Base-by-base conservation (phyloP, 2,888 invertebrate genomes). In the Polydrusus tereticollis region DNA sequence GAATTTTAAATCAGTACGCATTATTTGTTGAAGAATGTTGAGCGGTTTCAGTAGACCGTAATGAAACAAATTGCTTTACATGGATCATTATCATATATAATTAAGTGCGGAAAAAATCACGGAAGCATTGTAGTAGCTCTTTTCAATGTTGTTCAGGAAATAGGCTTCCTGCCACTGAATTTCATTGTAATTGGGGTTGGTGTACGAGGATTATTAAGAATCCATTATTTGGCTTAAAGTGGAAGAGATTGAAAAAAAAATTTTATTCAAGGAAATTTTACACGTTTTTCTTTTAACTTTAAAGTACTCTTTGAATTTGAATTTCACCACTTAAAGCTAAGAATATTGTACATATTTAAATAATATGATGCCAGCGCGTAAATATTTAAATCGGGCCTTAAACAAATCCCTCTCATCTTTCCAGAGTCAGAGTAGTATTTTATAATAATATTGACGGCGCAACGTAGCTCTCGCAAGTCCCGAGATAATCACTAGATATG, bases 401-500 rank as follows among this genome's bases (percentile, higher is more conserved):
- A 7, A 26, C 41, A 16, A 41, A 41, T 41, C 41, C 41, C 41
- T 41, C 14, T 41, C 41, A 41, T 41, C 41, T 47, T 10, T 47
- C n/a, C n/a, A n/a, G n/a, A n/a, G n/a, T n/a, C n/a, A 21, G 47
- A 47, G 47, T 23, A 1, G 20, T 20, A 47, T 47, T 47, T 47
- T 47, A 47, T 47, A 47, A 47, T 47, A 47, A 47, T 47, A 20
- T 21, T 45, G 45, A 43, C 45, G 45, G 45, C 23, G 12, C 29
- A 10, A 3, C 29, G 52, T 18, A 55, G 52, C 52, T 55, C 52
- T 50, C 26, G 50, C 50, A 50, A 55, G 52, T 55, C 18, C 52
- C 16, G 66, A 77, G 77, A 76, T 76, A 78, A 80, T 75, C 73
- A 63, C 73, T 64, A 58, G 71, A 70, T 69, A 26, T 69, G 38